phyloP scores from a whole-genome alignment of 2,113 vertebrate species.

The Noctilio leporinus region DNA sequence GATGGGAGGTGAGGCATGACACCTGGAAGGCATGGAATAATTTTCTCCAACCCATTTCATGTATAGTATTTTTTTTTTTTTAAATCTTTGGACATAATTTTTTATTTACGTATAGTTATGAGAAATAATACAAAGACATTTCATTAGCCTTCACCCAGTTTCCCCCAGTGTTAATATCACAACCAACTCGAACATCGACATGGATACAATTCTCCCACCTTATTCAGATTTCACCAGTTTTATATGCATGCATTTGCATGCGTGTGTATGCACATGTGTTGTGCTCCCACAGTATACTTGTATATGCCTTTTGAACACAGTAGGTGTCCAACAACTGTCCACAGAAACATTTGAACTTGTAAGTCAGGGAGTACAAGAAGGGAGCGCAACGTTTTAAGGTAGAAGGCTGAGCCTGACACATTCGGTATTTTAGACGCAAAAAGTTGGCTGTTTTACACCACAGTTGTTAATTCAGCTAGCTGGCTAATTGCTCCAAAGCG shows the following conservation, averaged over 20 bases:
- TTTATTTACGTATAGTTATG: background rate
- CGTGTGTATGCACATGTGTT: background rate
- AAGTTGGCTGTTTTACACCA: conserved; percentile 24
- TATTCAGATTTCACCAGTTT: background rate
- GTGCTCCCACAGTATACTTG: background rate
- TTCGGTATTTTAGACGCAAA: background rate
- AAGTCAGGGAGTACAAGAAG: background rate
- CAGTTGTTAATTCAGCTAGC: conserved; percentile 6
- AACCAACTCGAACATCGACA: background rate
- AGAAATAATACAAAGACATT: background rate
- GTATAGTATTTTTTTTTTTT: background rate
- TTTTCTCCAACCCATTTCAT: background rate
- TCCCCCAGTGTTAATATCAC: background rate
- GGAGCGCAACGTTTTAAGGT: background rate
- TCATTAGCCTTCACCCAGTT: background rate
- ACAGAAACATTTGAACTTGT: background rate
- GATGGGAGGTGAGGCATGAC: background rate
- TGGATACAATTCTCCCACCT: background rate
- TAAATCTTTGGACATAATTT: background rate
- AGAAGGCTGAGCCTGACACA: background rate
- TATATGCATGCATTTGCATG: background rate
- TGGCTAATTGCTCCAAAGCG: background rate
- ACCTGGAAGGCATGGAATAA: background rate
- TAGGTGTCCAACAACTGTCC: background rate
- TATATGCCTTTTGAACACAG: background rate